These are phyloP conservation scores for Eolophus roseicapilla DNA, from an alignment of 2,113 vertebrate species.

Conservation along the genomic window DNA sequence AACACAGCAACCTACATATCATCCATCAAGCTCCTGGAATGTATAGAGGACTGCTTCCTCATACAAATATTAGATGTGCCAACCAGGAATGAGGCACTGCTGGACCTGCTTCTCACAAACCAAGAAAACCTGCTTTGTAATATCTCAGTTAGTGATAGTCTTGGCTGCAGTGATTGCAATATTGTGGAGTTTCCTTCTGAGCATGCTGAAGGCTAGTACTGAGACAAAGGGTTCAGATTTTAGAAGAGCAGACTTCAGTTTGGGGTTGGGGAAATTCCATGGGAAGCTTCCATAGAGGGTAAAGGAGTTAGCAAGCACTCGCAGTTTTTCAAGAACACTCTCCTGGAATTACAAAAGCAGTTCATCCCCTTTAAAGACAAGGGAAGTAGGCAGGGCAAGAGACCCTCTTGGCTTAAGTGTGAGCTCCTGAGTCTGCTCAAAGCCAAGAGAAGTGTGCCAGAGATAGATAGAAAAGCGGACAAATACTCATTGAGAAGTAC, in stretches of 20 bases:
- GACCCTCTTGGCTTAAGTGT: background rate
- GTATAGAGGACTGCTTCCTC: background rate
- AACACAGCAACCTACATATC: background rate
- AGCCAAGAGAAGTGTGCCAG: accelerated
- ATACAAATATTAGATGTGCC: background rate
- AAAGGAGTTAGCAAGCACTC: background rate
- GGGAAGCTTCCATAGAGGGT: background rate
- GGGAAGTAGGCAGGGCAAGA: background rate
- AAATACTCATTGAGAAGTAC: background rate
- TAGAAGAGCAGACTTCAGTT: background rate
- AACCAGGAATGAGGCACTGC: background rate
- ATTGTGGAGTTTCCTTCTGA: background rate
- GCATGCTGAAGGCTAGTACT: background rate
- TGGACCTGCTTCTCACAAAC: background rate
- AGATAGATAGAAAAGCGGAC: background rate
- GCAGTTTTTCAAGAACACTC: background rate
- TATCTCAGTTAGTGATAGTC: background rate
- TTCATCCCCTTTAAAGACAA: background rate
- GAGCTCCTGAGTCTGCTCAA: background rate
- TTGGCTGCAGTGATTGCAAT: background rate
- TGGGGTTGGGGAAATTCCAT: background rate
- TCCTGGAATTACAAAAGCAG: background rate
- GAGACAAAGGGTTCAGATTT: background rate
- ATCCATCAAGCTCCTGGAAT: background rate
- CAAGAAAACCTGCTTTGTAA: background rate